Conservation (phyloP, 1,140 invertebrate genomes). For the Sitophilus oryzae region DNA sequence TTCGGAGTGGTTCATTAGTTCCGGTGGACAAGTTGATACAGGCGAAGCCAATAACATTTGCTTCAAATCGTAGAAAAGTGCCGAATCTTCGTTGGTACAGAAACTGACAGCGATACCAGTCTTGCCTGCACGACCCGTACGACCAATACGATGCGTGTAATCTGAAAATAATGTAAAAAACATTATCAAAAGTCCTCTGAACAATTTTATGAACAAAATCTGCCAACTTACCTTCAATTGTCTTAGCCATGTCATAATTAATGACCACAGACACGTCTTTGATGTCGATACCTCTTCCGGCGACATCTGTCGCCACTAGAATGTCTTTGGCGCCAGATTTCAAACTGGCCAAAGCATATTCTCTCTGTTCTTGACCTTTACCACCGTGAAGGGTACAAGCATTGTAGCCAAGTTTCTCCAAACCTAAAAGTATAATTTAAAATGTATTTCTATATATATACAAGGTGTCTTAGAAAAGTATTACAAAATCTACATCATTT, state of each 20-base stretch:
- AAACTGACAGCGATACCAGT: conserved; percentile 94
- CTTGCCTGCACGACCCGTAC: conserved; percentile 98
- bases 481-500: not conserved
- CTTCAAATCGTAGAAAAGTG: conserved; percentile 95
- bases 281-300: conserved; percentile 99
- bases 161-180: conserved; percentile 54
- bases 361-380: conserved; percentile 99
- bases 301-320: conserved; percentile 98
- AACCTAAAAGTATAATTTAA: conserved; percentile 43
- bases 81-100: conserved; percentile 93
- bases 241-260: conserved; percentile 99
- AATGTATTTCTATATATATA: too few species aligned
- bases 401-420: conserved; percentile 96
- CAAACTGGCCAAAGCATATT: conserved; percentile 93
- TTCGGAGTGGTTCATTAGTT: conserved; percentile 96
- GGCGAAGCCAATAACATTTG: conserved; percentile 85
- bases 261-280: conserved; percentile 98
- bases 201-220: not conserved
- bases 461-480: too few species aligned
- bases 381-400: conserved; percentile 97
- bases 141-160: conserved; percentile 98
- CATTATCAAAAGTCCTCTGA: not conserved
- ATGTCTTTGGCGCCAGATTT: conserved; percentile 96
- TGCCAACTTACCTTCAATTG: conserved; percentile 73
- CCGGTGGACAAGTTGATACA: conserved; percentile 92